Evolutionary conservation across 2,888 invertebrate species (phyloP), one percentile per base, ranked within the genome.

Genomic region (Watsonalla binaria): DNA sequence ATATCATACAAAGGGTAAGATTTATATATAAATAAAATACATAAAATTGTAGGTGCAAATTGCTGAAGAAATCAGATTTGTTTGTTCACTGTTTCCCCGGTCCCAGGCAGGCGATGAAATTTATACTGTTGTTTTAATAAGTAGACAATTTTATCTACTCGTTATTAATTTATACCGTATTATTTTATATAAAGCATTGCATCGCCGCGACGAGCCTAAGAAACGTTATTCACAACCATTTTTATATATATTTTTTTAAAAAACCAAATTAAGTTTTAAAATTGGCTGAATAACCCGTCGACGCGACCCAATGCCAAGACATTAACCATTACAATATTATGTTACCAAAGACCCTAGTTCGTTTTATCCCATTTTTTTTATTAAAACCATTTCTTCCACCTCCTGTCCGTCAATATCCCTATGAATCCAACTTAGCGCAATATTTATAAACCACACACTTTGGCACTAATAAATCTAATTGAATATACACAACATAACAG

Each of bases 391-490:
- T 62, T 63, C 72, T 66, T 71, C 74, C 64, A 69, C 61, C 24
- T 67, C 74, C 37, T 80, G 81, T 80, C 70, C 62, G 76, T 82
- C 79, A 82, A 11, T 81, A 81, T 67, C 70, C 80, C 87, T 84
- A 86, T 81, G 80, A 42, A 86, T 73, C 76, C 77, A 89, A 87
- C 87, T 86, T 87, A 86, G 79, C 73, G 73, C 66, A 76, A 81
- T 80, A 81, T 82, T 84, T 81, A 86, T 86, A 86, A 84, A 83
- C 77, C 78, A 83, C 86, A 86, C 78, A 58, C 80, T 86, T 90
- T 90, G 90, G 90, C 90, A 90, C 90, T 87, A 90, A 89, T 74
- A 86, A 83, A 88, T 83, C 80, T 88, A 90, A 83, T 85, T 84
- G 80, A 79, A 77, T 75, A 71, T 81, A 72, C 70, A 76, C 73